Evolutionary conservation across 2,113 vertebrate genomes (phyloP).

Genomic region (Actenoides hombroni): DNA sequence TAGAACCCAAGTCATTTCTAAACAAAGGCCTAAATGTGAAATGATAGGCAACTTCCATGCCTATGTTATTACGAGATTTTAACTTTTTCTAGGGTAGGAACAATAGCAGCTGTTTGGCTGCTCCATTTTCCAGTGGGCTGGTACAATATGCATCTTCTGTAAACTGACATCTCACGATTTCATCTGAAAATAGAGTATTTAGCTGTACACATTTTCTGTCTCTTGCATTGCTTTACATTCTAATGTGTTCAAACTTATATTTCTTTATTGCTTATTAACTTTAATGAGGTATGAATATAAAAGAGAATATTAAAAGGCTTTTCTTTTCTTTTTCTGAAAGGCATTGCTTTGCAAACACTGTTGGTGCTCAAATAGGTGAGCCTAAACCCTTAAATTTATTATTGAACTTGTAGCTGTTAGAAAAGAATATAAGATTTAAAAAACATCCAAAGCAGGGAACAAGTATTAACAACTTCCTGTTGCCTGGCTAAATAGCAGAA

Average conservation of each 20-base stretch:
- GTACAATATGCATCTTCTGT: background rate
- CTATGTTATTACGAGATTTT: slow-evolving; percentile 78
- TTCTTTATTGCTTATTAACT: slow-evolving; percentile 32
- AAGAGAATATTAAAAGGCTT: slow-evolving; percentile 1
- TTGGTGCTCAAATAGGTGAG: slow-evolving; percentile 5
- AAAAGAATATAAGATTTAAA: background rate
- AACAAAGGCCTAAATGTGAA: slow-evolving; percentile 79
- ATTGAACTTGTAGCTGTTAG: background rate
- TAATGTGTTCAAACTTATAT: background rate
- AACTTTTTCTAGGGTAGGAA: slow-evolving; percentile 62
- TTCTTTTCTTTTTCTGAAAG: slow-evolving; percentile 16
- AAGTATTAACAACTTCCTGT: background rate
- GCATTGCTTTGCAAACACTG: background rate
- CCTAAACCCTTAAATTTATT: background rate
- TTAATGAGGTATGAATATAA: slow-evolving; percentile 30
- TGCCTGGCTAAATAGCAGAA: background rate
- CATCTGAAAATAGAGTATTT: slow-evolving; percentile 24
- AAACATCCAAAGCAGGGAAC: background rate
- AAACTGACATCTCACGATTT: slow-evolving; percentile 32
- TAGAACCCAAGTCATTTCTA: slow-evolving; percentile 53
- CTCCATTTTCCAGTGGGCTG: slow-evolving; percentile 44
- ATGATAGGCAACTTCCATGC: slow-evolving; percentile 70
- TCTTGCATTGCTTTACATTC: background rate
- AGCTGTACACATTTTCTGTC: background rate
- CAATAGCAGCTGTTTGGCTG: slow-evolving; percentile 60